Evolutionary conservation across 2,113 vertebrate genomes (phyloP).

Genomic region (Pedetes capensis): DNA sequence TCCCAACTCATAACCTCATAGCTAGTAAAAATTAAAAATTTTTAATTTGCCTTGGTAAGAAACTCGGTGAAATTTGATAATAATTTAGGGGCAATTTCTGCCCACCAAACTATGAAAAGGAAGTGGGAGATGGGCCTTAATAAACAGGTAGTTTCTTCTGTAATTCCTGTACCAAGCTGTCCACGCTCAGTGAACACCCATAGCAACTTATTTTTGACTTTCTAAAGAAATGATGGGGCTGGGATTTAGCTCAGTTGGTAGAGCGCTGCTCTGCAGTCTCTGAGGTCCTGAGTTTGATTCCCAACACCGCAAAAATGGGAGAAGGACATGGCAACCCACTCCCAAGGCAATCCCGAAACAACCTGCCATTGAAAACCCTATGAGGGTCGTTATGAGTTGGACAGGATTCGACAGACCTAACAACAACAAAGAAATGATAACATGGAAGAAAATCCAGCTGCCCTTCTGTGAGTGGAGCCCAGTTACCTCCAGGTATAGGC

Average conservation of each 20-base stretch:
- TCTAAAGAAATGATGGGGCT: no score
- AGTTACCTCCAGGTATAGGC: not conserved
- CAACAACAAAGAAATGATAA: not conserved
- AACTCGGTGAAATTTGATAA: slow-evolving; percentile 24
- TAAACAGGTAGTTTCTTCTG: not conserved
- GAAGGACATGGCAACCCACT: no score
- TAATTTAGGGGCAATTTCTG: slow-evolving; percentile 5
- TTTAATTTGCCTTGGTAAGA: slow-evolving; percentile 15
- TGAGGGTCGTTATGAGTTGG: no score
- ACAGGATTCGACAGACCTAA: no score
- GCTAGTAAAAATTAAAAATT: slow-evolving; percentile 21
- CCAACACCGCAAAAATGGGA: no score
- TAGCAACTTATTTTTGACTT: not conserved
- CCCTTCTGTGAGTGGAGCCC: not conserved
- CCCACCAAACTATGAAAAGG: slow-evolving; percentile 32
- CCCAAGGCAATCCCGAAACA: no score
- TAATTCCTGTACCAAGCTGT: not conserved
- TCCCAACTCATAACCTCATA: not conserved
- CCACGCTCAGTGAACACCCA: not conserved
- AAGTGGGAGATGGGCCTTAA: not conserved
- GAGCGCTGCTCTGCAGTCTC: no score
- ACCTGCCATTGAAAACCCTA: no score
- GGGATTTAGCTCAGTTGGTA: no score
- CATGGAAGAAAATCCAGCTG: not conserved
- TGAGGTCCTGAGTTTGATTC: no score